A percentile compares a stretch with the other conserved stretches of the same genome.
Evolutionary conservation across 23 tunicate species (phyloP).

Genomic region (Ciona savignyi): DNA sequence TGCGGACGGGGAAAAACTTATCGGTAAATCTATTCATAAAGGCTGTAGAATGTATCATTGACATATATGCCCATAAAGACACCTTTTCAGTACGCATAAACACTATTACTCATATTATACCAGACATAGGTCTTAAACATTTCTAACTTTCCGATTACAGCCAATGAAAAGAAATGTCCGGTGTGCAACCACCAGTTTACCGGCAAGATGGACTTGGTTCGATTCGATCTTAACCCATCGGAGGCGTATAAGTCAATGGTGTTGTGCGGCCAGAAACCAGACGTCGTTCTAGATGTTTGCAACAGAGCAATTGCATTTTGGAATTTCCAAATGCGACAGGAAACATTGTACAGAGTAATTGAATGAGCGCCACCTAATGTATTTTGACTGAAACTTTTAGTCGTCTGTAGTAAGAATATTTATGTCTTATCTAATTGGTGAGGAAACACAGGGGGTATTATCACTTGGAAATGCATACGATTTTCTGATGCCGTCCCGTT

Average conservation of each 20-base stretch:
- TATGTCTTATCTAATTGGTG: too few species aligned
- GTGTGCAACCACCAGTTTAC: constrained; percentile 30
- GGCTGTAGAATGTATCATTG: not conserved
- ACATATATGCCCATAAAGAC: too few species aligned
- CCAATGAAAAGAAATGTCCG: constrained; percentile 48
- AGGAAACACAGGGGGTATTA: too few species aligned
- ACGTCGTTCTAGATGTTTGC: constrained; percentile 64
- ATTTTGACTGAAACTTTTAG: not conserved
- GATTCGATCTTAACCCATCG: constrained; percentile 60
- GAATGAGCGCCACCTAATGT: not conserved
- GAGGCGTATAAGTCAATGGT: constrained; percentile 79
- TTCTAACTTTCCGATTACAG: constrained; percentile 5
- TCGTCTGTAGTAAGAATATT: not conserved
- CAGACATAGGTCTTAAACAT: not conserved
- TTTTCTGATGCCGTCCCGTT: too few species aligned
- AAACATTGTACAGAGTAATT: constrained; percentile 42
- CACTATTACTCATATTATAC: too few species aligned
- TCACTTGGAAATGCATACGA: too few species aligned
- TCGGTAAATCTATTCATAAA: constrained; percentile 23
- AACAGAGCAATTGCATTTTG: constrained; percentile 60
- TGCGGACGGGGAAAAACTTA: constrained; percentile 69
- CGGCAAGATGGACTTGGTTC: constrained; percentile 61
- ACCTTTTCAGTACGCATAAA: too few species aligned
- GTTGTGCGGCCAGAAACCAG: constrained; percentile 70
- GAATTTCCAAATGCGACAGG: constrained; percentile 67